Evolutionary conservation across 2,797 vertebrate species (phyloP), one percentile per base, ranked within the genome.

Genomic region (Aulostomus chinensis): DNA sequence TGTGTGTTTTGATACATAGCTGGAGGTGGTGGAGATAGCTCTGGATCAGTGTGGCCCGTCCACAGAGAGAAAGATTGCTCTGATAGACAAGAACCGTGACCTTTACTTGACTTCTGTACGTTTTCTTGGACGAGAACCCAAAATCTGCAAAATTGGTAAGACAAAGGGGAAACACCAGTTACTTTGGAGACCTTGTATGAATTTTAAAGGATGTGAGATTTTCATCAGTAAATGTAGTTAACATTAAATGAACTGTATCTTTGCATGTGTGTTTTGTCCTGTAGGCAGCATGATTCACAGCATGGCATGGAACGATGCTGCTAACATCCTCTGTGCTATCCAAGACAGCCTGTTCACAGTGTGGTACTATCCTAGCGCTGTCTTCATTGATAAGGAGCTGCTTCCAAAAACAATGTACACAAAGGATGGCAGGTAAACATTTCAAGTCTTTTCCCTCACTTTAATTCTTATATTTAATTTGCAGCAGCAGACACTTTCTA

Each of bases 51-150:
- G 91, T 32, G 97, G 96, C 42, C 87, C 92, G 12, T 90, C 91
- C 34, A 92, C 60, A 57, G 95, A 96, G 38, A 93, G 96, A 60
- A 98, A 96, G 92, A 91, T 99, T 13, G 94, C 94, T 58, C 86
- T 99, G 78, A 93, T 97, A 77, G 96, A 99, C 88, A 99, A 97
- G 86, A 98, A 98, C 73, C 94, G 92, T 61, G 96, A 99, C 84
- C 93, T 99, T 34, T 94, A 93, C 78, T 89, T 99, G 73, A 93
- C 93, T 18, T 92, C 93, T 1, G 93, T 95, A 48, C 93, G 93
- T 26, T 90, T 92, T 77, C 92, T 95, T 67, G 94, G 94, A 5
- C 92, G 93, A 61, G 94, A 96, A 72, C 91, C 93, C 76, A 94
- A 93, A 73, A 88, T 96, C 80, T 89, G 93, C 78, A 97, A 96